These are phyloP conservation scores for Ceyx melanurus DNA, from an alignment of 2,113 vertebrate species.

Conservation along the genomic window DNA sequence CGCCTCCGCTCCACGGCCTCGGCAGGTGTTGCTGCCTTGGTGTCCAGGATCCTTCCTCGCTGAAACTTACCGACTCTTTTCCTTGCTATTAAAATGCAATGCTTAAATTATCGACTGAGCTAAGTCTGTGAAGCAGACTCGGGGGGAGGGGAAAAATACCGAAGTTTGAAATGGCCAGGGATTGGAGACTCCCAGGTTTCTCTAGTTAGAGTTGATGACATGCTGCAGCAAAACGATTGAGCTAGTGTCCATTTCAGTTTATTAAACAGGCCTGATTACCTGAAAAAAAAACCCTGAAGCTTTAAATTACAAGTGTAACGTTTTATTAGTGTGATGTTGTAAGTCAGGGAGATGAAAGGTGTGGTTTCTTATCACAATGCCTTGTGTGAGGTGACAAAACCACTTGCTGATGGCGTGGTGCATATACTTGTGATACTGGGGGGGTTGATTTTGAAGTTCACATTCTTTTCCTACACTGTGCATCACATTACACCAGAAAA, in stretches of 20 bases:
- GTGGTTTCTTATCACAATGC: neutral
- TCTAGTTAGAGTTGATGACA: neutral
- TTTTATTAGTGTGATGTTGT: neutral
- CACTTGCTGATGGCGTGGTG: neutral
- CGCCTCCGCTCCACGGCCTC: neutral
- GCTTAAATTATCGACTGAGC: neutral
- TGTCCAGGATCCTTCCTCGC: neutral
- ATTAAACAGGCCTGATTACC: neutral
- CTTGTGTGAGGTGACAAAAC: slow-evolving; percentile 14
- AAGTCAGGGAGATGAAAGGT: slow-evolving; percentile 9
- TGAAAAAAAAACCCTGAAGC: neutral
- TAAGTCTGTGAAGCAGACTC: neutral
- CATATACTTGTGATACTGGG: neutral
- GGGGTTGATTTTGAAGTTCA: neutral
- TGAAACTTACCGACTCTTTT: neutral
- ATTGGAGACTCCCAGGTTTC: neutral
- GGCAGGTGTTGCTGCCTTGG: neutral
- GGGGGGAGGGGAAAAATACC: too few species aligned
- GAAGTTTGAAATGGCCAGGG: neutral
- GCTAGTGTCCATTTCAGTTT: neutral
- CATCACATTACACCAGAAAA: neutral
- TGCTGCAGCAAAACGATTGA: neutral
- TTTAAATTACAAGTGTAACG: neutral
- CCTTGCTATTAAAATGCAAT: neutral
- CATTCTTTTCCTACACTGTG: rapidly evolving